Evolutionary conservation across 1,140 invertebrate genomes (phyloP), one percentile per base, ranked within the genome.

Genomic region (Periplaneta americana): DNA sequence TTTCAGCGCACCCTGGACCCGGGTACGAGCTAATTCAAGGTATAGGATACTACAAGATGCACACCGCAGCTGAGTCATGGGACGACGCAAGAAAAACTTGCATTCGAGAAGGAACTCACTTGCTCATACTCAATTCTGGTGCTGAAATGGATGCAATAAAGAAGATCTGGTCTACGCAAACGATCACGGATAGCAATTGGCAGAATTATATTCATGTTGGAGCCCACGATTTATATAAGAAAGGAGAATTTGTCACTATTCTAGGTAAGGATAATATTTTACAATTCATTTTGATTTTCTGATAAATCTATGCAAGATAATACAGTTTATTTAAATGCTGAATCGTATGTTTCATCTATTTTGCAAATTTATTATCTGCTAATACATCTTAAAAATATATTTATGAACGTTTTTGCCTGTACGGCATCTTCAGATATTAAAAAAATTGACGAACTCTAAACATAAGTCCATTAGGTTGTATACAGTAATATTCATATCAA

Each of bases 71-170:
- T 15, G 81, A 81, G 28, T 85, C 81, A 1, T 88, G 88, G 86
- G 88, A 89, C 80, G 85, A 87, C 0, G 88, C 88, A 1, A 84
- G 87, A 35, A 87, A 87, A 77, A 82, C 86, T 31, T 88, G 88
- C 81, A 88, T 85, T 79, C 86, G 88, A 34, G 87, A 88, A 82
- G 87, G 87, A 22, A 88, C 84, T 33, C 87, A 89, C 81, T 85
- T 89, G 15, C 86, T 87, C 13, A 84, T 89, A n/a, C 84, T 89
- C 66, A 87, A 88, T 83, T 87, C 87, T 0, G 32, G 84, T 1
- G 83, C 84, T 28, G 87, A 89, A 82, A 85, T 85, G 10, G 22
- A 28, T 28, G 81, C 32, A n/a, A 18, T 82, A 34, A 28, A 36
- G 32, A 22, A 75, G n/a, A 32, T 81, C 34, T 34, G 22, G 36